A percentile compares a stretch with the other conserved stretches of the same genome.
These are phyloP conservation scores for Ameiurus melas DNA, from an alignment of 2,113 vertebrate species.

Conservation along the genomic window DNA sequence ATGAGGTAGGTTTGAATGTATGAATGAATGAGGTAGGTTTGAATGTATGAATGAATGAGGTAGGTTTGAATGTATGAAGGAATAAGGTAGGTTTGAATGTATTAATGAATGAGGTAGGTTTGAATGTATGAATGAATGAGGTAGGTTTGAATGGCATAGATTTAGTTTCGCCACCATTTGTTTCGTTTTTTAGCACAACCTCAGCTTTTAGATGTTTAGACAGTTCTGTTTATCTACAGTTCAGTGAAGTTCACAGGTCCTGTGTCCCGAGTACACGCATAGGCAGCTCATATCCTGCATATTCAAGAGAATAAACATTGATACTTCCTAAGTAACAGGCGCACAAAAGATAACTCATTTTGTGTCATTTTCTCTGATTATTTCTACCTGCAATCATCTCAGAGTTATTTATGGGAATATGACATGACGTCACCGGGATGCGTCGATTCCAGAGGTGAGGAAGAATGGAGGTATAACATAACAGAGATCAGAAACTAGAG, in stretches of 20 bases:
- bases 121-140: background rate
- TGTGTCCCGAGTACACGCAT: too few relatives aligned
- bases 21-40: too few relatives aligned
- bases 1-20: too few relatives aligned
- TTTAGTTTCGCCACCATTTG: background rate
- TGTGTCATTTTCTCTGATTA: background rate
- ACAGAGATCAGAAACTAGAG: background rate
- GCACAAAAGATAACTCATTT: background rate
- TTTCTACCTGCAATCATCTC: background rate
- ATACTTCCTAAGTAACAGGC: background rate
- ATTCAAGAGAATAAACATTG: background rate
- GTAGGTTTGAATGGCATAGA: background rate
- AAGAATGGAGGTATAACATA: background rate
- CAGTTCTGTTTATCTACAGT: background rate
- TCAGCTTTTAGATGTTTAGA: background rate
- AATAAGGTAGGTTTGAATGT: too few relatives aligned
- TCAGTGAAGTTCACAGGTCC: background rate
- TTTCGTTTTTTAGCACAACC: background rate
- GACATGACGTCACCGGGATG: background rate
- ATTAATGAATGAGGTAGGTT: too few relatives aligned
- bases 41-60: too few relatives aligned
- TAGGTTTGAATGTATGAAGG: too few relatives aligned
- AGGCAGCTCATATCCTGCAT: background rate
- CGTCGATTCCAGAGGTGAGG: background rate
- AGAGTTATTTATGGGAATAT: background rate